Conservation (phyloP, 2,888 invertebrate genomes). For the Chaetoderma sp. region DNA sequence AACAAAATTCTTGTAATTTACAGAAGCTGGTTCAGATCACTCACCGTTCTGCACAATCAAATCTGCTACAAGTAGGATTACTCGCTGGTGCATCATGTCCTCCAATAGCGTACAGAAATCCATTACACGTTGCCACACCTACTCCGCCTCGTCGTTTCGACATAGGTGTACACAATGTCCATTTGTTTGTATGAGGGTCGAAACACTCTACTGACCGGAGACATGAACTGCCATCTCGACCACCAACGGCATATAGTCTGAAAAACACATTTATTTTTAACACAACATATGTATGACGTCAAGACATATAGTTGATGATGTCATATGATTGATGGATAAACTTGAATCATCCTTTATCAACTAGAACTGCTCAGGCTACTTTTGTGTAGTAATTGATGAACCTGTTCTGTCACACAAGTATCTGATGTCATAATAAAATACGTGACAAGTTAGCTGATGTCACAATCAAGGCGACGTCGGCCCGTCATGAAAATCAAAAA, state of each 20-base stretch:
- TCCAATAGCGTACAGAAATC: conserved; percentile 90
- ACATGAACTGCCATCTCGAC: conserved; percentile 91
- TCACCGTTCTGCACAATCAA: conserved; percentile 91
- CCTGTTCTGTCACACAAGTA: no score
- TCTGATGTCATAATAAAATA: no score
- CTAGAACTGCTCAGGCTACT: no score
- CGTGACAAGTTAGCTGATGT: no score
- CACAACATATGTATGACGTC: not conserved
- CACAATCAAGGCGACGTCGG: no score
- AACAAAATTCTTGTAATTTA: not conserved
- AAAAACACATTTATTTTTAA: conserved; percentile 38
- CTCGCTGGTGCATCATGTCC: conserved; percentile 94
- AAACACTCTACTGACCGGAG: conserved; percentile 90
- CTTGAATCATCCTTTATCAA: not conserved
- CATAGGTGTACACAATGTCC: conserved; percentile 91
- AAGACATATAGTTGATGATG: no score
- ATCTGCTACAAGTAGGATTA: conserved; percentile 84
- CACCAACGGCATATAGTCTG: conserved; percentile 91
- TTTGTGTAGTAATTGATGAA: no score
- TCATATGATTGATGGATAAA: no score
- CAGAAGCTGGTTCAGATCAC: not conserved
- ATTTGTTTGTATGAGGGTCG: conserved; percentile 82
- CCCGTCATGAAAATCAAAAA: no score
- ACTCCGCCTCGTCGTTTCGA: conserved; percentile 87
- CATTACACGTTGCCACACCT: conserved; percentile 88